A percentile compares a stretch with the other conserved stretches of the same genome.
Evolutionary conservation across 2,113 vertebrate genomes (phyloP).

Genomic region (Sinosuthora webbiana): DNA sequence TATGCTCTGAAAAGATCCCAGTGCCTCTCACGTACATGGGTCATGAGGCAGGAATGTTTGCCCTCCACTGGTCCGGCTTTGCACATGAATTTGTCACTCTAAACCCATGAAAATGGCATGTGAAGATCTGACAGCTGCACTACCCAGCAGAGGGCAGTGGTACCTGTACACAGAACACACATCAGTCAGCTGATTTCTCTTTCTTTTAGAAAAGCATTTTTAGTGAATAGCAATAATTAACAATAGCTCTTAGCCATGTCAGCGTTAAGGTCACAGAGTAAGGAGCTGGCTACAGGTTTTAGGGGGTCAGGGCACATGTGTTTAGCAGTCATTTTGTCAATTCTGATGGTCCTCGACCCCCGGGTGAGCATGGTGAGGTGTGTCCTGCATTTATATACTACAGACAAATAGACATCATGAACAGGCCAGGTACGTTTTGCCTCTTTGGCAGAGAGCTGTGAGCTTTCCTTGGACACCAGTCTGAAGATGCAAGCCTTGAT

Average conservation of each 20-base stretch:
- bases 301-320: background rate
- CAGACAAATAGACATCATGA: background rate
- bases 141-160: conserved; percentile 66
- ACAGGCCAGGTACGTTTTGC: background rate
- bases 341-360: background rate
- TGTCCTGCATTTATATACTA: background rate
- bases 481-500: background rate
- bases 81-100: background rate
- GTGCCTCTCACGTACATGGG: background rate
- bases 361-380: background rate
- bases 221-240: background rate
- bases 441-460: background rate
- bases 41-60: background rate
- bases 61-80: background rate
- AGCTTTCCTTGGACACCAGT: background rate
- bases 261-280: background rate
- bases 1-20: conserved; percentile 27
- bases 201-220: background rate
- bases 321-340: background rate
- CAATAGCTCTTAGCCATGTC: background rate
- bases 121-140: background rate
- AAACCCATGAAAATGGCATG: background rate
- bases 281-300: background rate
- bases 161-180: conserved; percentile 11
- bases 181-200: background rate